Base-by-base conservation (phyloP, 2,113 vertebrate genomes). In the Nyctereutes procyonoides region DNA sequence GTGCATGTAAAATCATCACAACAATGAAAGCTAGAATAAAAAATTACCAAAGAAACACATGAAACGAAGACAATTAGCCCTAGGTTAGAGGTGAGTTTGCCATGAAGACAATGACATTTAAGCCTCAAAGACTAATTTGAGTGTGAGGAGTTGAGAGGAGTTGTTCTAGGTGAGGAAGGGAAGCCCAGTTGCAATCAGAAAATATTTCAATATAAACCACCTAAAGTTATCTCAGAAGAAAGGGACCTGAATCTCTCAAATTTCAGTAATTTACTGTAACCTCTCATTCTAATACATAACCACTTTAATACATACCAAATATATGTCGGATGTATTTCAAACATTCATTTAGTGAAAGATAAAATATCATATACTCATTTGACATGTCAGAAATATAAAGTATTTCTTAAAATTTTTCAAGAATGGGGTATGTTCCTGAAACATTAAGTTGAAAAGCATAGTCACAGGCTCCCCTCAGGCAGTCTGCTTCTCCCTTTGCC, bases 311-410 rank as follows among this genome's bases (percentile, higher is more conserved):
- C 4, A 9, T 91, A 12, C 12, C 63, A 93, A 96, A 88, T 28
- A 38, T 30, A 73, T n/a, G 17, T 7, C 73, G 19, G 20, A 56
- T 87, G 22, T 71, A 86, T 62, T 93, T 58, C 20, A 93, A 74
- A 67, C 6, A 87, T 80, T 90, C 85, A 92, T 35, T 84, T 53
- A 93, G 56, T 28, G 32, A 89, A 96, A 26, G 30, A 95, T 24
- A 88, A 81, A 88, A n/a, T 88, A 48, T 77, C 43, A 89, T 32
- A 12, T 77, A 90, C 17, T 19, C n/a, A 53, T 74, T 92, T 82
- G 14, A 86, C 58, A 51, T 81, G 17, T 24, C 93, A 97, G 10
- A 96, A 86, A 95, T 88, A 83, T 13, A 91, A 76, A 96, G 2
- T 76, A 85, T 60, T 92, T 93, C 53, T 55, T 91, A 95, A 76